These are phyloP conservation scores for Tachina fera DNA, from an alignment of 2,888 invertebrate species.

Conservation along the genomic window DNA sequence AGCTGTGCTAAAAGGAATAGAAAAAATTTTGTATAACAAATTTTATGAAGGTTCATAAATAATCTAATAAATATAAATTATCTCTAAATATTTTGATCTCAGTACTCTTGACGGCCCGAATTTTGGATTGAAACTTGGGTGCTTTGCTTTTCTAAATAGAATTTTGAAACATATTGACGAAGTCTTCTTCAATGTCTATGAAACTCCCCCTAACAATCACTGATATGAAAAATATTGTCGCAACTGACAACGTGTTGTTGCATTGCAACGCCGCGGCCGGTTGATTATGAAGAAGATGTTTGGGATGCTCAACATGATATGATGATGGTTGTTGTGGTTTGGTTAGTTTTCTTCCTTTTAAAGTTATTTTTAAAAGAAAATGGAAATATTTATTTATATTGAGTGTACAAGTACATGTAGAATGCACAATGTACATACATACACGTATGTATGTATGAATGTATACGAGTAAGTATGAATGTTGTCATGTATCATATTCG, in stretches of 20 bases:
- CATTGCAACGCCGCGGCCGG: neutral
- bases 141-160: no score
- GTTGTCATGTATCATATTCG: neutral
- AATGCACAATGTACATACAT: neutral
- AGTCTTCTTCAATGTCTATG: neutral
- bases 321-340: conserved; percentile 37
- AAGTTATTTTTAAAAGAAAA: conserved; percentile 52
- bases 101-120: no score
- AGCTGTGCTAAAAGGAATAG: no score
- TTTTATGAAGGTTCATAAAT: no score
- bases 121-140: no score
- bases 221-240: conserved; percentile 22
- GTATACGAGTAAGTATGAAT: no score
- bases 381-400: conserved; percentile 47
- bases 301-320: conserved; percentile 31
- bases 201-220: conserved; percentile 3
- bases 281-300: conserved; percentile 32
- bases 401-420: neutral
- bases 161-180: neutral
- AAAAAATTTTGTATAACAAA: no score
- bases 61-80: no score
- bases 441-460: neutral
- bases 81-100: no score
- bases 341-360: conserved; percentile 64
- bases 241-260: neutral